Conservation (phyloP, 2,888 invertebrate genomes). For the Amaurobius ferox region DNA sequence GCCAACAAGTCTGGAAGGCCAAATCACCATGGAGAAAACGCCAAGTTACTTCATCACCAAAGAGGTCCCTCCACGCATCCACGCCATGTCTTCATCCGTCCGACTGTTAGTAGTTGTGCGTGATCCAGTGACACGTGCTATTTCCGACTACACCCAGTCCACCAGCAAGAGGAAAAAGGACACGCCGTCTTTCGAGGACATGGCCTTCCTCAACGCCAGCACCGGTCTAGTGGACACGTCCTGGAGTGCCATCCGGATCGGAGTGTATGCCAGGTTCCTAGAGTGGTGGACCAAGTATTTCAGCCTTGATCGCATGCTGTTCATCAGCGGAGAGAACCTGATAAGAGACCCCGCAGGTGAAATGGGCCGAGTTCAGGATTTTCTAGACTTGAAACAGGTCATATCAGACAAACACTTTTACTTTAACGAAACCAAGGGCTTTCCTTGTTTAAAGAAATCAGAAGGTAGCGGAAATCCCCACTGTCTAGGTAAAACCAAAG, state of each 20-base stretch:
- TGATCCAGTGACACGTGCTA: conserved; percentile 92
- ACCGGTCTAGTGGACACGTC: conserved; percentile 78
- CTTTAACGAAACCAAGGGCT: conserved; percentile 79
- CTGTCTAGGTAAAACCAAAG: conserved; percentile 79
- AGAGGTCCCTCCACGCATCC: conserved; percentile 88
- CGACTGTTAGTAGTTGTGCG: conserved; percentile 91
- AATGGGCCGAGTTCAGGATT: conserved; percentile 78
- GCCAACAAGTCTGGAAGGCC: conserved; percentile 90
- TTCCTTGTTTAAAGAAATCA: conserved; percentile 78
- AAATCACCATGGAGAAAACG: conserved; percentile 95
- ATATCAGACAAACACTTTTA: conserved; percentile 78
- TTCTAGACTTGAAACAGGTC: conserved; percentile 77
- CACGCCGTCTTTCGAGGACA: conserved; percentile 76
- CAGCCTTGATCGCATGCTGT: conserved; percentile 78
- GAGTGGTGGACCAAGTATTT: conserved; percentile 79
- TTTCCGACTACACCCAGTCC: conserved; percentile 93
- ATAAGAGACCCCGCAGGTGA: conserved; percentile 78
- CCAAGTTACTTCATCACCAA: conserved; percentile 94
- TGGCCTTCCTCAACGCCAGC: conserved; percentile 76
- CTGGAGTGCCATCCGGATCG: conserved; percentile 79
- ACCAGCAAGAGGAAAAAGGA: conserved; percentile 74
- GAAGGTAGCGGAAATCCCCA: conserved; percentile 76
- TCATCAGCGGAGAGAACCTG: conserved; percentile 79
- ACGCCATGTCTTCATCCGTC: conserved; percentile 88
- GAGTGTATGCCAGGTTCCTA: conserved; percentile 79